Conservation (phyloP, 2,888 invertebrate genomes). For the Luperina nickerlii region DNA sequence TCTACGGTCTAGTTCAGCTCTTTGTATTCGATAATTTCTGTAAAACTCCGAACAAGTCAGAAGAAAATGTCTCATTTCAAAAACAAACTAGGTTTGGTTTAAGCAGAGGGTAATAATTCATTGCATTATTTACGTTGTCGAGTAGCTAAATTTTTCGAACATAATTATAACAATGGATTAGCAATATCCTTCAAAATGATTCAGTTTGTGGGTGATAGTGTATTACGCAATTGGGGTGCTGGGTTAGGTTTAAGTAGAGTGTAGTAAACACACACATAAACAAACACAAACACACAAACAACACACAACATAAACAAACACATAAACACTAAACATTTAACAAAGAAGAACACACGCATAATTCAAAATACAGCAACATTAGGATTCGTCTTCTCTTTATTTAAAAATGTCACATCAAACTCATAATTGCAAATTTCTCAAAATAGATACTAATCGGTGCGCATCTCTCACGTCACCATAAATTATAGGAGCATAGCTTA, state of each 20-base stretch:
- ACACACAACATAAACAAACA: too few relatives aligned
- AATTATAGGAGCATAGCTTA: constrained; percentile 17
- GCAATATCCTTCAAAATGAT: too few relatives aligned
- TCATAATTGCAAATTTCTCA: not conserved
- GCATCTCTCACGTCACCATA: constrained; percentile 21
- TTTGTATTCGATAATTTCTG: not conserved
- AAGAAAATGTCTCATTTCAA: not conserved
- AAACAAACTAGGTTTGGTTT: not conserved
- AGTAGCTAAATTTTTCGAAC: too few relatives aligned
- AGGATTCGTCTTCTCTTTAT: not conserved
- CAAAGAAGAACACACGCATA: too few relatives aligned
- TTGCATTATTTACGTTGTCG: too few relatives aligned
- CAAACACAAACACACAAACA: too few relatives aligned
- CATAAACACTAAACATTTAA: too few relatives aligned
- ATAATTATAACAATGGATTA: too few relatives aligned
- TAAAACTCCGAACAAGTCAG: not conserved
- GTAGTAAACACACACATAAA: not conserved
- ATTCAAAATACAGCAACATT: not conserved
- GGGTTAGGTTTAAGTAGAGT: not conserved
- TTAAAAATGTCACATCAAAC: not conserved
- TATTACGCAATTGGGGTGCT: too few relatives aligned
- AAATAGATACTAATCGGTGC: constrained; percentile 1
- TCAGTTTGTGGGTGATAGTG: too few relatives aligned
- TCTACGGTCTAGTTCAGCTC: not conserved
- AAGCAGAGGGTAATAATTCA: not conserved